These are phyloP conservation scores for Pagrus major DNA, from an alignment of 2,113 vertebrate genomes.

Conservation along the genomic window DNA sequence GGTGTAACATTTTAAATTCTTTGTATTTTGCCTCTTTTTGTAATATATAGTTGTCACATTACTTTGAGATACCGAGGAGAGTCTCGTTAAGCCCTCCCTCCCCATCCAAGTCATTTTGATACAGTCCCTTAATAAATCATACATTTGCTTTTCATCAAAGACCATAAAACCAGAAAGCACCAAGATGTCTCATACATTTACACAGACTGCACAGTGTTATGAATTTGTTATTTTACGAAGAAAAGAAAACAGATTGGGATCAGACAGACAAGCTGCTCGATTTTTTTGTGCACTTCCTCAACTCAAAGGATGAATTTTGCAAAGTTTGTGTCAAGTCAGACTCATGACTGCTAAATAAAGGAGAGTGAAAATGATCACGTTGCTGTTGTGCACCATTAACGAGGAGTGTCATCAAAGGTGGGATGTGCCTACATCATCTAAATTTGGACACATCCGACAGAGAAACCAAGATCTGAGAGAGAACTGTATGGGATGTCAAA, in stretches of 20 bases:
- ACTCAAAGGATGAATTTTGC: background rate
- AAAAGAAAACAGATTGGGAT: background rate
- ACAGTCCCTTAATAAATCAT: background rate
- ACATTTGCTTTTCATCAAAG: background rate
- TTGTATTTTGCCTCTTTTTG: background rate
- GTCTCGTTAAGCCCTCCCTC: background rate
- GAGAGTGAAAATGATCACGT: background rate
- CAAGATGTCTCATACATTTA: background rate
- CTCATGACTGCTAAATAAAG: background rate
- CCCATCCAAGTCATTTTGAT: background rate
- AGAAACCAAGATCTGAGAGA: background rate
- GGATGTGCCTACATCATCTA: background rate
- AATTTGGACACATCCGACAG: background rate
- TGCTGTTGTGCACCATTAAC: background rate
- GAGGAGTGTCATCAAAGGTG: background rate
- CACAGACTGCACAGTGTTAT: background rate
- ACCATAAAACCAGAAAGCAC: background rate
- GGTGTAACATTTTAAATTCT: background rate
- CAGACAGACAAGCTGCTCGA: background rate
- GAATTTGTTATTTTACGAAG: background rate
- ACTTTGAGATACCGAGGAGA: background rate
- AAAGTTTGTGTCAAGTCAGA: background rate
- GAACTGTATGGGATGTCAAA: no score
- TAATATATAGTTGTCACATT: background rate
- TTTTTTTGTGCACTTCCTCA: background rate